Conservation (phyloP, 2,113 vertebrate species). For the Boulengeromyrus knoepffleri region DNA sequence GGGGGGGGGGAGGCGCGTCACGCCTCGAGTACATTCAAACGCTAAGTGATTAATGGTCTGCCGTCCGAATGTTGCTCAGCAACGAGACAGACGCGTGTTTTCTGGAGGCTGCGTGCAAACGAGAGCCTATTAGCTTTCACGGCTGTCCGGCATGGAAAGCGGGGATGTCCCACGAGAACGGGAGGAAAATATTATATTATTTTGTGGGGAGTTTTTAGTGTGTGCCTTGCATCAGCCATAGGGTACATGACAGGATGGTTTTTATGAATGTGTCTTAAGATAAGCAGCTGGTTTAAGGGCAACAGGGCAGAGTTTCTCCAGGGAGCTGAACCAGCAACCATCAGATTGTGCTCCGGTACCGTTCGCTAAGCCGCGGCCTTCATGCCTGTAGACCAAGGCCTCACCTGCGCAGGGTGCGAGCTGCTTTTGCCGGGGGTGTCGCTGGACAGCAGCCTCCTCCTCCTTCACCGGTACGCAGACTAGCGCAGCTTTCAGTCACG, state of each 20-base stretch:
- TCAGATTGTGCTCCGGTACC: neutral
- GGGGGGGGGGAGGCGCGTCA: neutral
- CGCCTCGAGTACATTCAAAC: conserved; percentile 4
- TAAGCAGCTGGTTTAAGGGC: neutral
- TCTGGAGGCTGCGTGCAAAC: neutral
- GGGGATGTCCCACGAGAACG: neutral
- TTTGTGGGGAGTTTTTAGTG: neutral
- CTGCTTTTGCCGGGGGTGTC: neutral
- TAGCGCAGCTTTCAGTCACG: neutral
- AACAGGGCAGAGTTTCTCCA: neutral
- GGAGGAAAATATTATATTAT: neutral
- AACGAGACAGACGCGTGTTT: conserved; percentile 1
- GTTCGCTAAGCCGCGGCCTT: neutral
- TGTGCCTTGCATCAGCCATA: neutral
- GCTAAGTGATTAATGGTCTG: conserved; percentile 18
- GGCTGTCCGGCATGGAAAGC: neutral
- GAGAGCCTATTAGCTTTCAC: neutral
- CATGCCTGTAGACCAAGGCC: neutral
- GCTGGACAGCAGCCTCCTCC: neutral
- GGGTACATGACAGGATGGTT: neutral
- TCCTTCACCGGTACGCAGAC: neutral
- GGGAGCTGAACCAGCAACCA: neutral
- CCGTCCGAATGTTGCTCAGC: conserved; percentile 1
- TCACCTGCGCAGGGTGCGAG: neutral
- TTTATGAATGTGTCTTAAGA: neutral